Evolutionary conservation across 1,140 invertebrate species (phyloP).

Genomic region (Pomacea maculata): DNA sequence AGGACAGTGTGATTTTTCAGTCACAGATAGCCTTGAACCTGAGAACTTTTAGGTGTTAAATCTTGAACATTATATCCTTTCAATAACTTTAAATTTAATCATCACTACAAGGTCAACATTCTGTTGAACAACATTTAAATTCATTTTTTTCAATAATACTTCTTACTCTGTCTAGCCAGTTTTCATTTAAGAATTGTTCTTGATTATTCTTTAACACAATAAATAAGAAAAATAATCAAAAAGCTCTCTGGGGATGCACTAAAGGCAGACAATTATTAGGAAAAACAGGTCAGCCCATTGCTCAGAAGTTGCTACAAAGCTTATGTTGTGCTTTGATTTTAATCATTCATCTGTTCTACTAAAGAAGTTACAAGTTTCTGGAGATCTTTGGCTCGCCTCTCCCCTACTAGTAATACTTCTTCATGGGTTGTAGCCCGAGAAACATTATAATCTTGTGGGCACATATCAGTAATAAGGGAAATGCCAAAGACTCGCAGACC

Average conservation of each 20-base stretch:
- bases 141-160: too few species aligned
- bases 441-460: constrained; percentile 81
- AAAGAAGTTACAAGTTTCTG: constrained; percentile 69
- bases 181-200: too few species aligned
- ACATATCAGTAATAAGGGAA: constrained; percentile 91
- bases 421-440: constrained; percentile 82
- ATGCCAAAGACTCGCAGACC: constrained; percentile 89
- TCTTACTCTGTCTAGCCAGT: too few species aligned
- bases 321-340: too few species aligned
- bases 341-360: constrained; percentile 7
- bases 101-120: too few species aligned
- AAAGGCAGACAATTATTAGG: background rate
- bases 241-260: background rate
- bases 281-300: background rate
- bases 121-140: too few species aligned
- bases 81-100: too few species aligned
- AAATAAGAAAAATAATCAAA: background rate
- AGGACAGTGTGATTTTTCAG: too few species aligned
- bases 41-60: too few species aligned
- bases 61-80: too few species aligned
- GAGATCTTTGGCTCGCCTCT: constrained; percentile 74
- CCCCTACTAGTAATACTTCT: constrained; percentile 86
- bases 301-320: background rate
- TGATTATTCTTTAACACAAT: too few species aligned
- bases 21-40: too few species aligned